Conservation (phyloP, 2,797 vertebrate species). For the Eidolon dupreanum region DNA sequence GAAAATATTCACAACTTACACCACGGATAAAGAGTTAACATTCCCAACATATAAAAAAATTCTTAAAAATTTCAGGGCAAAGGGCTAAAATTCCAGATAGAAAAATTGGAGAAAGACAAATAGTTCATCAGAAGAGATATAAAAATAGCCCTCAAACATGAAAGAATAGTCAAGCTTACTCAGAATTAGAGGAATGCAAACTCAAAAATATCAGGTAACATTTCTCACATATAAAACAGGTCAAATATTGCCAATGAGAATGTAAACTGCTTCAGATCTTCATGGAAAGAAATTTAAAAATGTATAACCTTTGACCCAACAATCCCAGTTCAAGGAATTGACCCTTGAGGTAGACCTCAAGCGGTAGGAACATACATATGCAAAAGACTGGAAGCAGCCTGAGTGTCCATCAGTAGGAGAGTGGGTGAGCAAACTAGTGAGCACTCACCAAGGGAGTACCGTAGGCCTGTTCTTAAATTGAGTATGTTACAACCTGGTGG, state of each 20-base stretch:
- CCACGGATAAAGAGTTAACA: neutral
- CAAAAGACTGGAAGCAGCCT: neutral
- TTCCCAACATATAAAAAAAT: neutral
- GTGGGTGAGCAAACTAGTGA: neutral
- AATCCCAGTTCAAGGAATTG: neutral
- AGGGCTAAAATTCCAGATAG: neutral
- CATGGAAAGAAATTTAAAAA: neutral
- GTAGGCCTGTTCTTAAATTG: neutral
- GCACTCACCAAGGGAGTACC: neutral
- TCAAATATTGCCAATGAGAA: neutral
- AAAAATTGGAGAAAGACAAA: neutral
- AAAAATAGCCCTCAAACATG: neutral
- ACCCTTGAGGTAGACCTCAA: neutral
- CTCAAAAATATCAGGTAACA: neutral
- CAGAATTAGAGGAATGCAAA: neutral
- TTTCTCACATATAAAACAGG: neutral
- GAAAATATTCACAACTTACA: neutral
- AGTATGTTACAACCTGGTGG: neutral
- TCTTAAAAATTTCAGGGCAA: neutral
- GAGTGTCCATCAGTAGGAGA: neutral
- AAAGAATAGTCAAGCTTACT: neutral
- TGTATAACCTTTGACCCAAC: neutral
- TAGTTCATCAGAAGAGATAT: neutral
- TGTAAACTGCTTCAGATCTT: neutral
- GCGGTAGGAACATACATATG: neutral